Evolutionary conservation across 2,797 vertebrate genomes (phyloP).

Genomic region (Muscicapa comitata): DNA sequence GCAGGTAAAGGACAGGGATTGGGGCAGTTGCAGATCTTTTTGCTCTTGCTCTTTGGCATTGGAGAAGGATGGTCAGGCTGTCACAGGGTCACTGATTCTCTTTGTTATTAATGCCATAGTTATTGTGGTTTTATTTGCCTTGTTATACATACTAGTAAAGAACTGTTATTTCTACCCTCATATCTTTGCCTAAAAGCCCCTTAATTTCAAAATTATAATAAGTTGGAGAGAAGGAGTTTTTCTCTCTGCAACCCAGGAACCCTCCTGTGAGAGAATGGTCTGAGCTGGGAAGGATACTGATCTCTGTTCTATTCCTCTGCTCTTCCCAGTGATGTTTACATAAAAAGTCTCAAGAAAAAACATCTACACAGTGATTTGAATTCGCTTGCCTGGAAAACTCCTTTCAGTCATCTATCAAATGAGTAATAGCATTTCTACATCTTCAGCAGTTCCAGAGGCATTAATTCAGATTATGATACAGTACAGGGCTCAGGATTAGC

Average conservation of each 20-base stretch:
- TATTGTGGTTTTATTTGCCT: no score
- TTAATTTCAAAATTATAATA: no score
- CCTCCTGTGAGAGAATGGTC: background rate
- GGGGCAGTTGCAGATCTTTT: no score
- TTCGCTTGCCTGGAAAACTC: background rate
- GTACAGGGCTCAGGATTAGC: conserved; percentile 29
- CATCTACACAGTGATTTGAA: background rate
- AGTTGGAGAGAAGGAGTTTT: background rate
- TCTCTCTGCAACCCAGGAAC: fast-evolving
- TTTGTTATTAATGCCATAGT: no score
- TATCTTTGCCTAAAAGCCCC: no score
- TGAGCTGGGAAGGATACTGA: background rate
- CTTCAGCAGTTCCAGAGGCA: conserved; percentile 1
- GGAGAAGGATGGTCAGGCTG: no score
- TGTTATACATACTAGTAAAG: no score
- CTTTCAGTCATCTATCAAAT: background rate
- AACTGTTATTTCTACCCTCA: no score
- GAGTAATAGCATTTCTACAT: background rate
- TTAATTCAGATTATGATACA: conserved; percentile 25
- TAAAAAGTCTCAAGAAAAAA: background rate
- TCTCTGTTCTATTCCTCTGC: background rate
- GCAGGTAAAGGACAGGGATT: no score
- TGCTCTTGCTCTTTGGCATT: no score
- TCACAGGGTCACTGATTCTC: no score
- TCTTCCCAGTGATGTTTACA: background rate